phyloP scores from a whole-genome alignment of 2,113 vertebrate species.

The Xenopus tropicalis region DNA sequence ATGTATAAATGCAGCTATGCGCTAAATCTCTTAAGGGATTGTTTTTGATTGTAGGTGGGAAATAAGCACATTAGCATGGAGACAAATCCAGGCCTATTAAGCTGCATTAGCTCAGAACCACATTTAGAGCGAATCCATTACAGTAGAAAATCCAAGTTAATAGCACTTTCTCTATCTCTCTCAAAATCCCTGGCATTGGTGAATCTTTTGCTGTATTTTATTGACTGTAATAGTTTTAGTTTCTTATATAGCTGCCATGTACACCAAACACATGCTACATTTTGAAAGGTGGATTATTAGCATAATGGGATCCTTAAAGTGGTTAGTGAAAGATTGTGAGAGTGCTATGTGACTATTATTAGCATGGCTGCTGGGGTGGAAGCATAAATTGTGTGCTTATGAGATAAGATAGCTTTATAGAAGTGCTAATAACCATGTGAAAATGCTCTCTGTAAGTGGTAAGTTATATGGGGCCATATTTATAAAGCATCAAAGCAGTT shows the following conservation, averaged over 20 bases:
- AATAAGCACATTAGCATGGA: not conserved
- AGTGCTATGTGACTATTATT: not conserved
- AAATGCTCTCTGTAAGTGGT: not conserved
- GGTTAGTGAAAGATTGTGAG: not conserved
- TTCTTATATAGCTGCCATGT: not conserved
- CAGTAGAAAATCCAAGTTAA: not conserved
- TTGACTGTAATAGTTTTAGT: not conserved
- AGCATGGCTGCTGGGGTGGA: not conserved
- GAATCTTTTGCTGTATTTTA: not conserved
- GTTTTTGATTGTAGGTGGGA: not conserved
- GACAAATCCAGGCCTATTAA: not conserved
- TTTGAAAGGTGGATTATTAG: not conserved
- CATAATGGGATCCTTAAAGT: not conserved
- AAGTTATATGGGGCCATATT: too few species aligned
- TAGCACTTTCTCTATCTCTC: not conserved
- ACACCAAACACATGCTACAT: not conserved
- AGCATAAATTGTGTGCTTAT: not conserved
- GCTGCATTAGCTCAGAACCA: not conserved
- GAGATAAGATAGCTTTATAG: not conserved
- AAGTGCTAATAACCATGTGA: not conserved
- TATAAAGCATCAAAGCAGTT: too few species aligned
- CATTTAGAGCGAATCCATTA: not conserved
- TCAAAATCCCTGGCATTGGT: not conserved
- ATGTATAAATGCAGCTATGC: conserved; percentile 4
- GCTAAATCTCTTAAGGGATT: not conserved